Evolutionary conservation across 2,888 invertebrate species (phyloP).

Genomic region (Drosophila mimetica): DNA sequence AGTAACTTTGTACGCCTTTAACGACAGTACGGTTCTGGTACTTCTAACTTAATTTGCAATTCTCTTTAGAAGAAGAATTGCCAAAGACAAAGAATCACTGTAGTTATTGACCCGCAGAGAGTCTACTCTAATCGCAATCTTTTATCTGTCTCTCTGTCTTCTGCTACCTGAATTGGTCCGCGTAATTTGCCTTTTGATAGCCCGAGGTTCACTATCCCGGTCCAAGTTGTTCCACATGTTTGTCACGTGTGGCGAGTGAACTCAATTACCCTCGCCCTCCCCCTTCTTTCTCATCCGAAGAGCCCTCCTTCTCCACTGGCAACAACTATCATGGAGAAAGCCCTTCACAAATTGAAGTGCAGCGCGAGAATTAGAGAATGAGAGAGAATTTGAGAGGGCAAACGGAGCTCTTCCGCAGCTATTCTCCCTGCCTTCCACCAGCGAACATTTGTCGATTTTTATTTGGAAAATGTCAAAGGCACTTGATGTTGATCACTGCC

Average conservation of each 20-base stretch:
- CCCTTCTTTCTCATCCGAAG: no score
- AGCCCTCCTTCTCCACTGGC: not conserved
- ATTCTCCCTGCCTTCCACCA: conserved; percentile 4
- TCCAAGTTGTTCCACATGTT: conserved; percentile 38
- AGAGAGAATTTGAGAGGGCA: conserved; percentile 2
- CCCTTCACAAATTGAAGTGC: conserved; percentile 16
- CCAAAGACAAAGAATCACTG: not conserved
- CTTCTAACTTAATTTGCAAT: not conserved
- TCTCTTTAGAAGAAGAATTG: not conserved
- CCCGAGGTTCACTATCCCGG: conserved; percentile 1
- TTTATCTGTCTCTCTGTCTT: not conserved
- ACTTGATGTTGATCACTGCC: conserved; percentile 57
- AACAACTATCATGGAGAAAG: conserved; percentile 8
- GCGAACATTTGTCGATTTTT: conserved; percentile 15
- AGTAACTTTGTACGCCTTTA: not conserved
- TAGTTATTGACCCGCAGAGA: conserved; percentile 31
- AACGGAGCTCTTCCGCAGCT: conserved; percentile 24
- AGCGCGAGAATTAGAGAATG: conserved; percentile 15
- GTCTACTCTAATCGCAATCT: not conserved
- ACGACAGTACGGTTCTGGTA: not conserved
- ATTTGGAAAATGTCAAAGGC: conserved; percentile 64
- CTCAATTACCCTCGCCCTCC: conserved; percentile 19
- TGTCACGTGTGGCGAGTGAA: conserved; percentile 45
- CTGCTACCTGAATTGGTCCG: conserved; percentile 29
- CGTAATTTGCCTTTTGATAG: conserved; percentile 27